Conservation (phyloP, 2,797 vertebrate species). For the Gallinago nigripennis region DNA sequence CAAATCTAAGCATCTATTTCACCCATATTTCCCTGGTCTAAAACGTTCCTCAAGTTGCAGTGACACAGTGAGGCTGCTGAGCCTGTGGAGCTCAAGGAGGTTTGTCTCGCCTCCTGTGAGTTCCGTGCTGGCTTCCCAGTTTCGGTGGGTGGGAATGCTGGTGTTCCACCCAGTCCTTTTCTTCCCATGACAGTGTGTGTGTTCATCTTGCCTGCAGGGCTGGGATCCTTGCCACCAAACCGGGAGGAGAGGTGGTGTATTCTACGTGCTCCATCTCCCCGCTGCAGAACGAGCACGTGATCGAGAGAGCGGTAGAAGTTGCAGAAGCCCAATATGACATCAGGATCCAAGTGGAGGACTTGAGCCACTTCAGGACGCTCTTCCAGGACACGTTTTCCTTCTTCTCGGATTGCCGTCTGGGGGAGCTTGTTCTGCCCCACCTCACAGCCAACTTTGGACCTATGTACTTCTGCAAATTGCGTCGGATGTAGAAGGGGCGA, state of each 20-base stretch:
- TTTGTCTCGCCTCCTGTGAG: background rate
- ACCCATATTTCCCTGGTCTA: background rate
- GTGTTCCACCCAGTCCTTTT: background rate
- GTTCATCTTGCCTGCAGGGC: slow-evolving; percentile 74
- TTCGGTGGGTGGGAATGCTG: accelerated
- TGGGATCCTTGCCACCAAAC: slow-evolving; percentile 83
- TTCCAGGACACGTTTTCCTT: slow-evolving; percentile 90
- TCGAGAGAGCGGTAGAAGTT: slow-evolving; percentile 81
- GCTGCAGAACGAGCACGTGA: slow-evolving; percentile 90
- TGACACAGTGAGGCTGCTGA: background rate
- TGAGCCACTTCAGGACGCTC: slow-evolving; percentile 77
- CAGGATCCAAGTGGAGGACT: slow-evolving; percentile 75
- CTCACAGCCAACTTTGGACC: slow-evolving; percentile 94
- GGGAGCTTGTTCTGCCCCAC: slow-evolving; percentile 91
- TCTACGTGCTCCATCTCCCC: slow-evolving; percentile 92
- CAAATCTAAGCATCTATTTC: accelerated
- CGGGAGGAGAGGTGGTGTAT: slow-evolving; percentile 87
- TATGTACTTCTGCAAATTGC: slow-evolving; percentile 91
- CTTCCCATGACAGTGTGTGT: accelerated
- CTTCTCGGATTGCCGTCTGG: slow-evolving; percentile 79
- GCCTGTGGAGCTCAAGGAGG: background rate
- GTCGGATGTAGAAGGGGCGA: slow-evolving; percentile 71
- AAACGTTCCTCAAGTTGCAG: background rate
- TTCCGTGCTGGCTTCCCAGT: background rate
- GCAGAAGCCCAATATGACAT: slow-evolving; percentile 81